phyloP scores from a whole-genome alignment of 2,113 vertebrate species.

The Dissostichus mawsoni region DNA sequence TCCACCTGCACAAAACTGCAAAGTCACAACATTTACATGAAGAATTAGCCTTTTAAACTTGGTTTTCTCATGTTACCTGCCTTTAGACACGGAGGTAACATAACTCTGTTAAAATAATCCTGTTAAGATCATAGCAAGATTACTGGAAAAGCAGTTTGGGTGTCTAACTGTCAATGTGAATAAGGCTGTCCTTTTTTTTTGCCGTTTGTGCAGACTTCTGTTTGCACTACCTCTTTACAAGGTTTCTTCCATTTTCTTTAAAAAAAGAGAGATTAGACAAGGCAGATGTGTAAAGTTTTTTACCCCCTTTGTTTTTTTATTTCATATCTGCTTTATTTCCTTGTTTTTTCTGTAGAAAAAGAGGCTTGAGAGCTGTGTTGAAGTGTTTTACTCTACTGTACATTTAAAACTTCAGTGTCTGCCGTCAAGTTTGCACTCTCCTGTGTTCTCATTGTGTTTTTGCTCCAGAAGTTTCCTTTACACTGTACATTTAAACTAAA shows the following conservation, averaged over 20 bases:
- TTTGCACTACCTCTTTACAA: not conserved
- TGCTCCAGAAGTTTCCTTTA: no score
- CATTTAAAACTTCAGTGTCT: not conserved
- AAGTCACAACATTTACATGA: constrained; percentile 34
- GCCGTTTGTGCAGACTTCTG: constrained; percentile 11
- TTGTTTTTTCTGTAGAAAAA: not conserved
- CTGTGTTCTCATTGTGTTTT: no score
- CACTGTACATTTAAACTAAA: not conserved
- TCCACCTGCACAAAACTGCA: constrained; percentile 20
- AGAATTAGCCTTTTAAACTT: constrained; percentile 34
- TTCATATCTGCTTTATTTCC: not conserved
- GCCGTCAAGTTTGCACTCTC: no score
- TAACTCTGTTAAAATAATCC: constrained; percentile 51
- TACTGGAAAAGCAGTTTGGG: constrained; percentile 27
- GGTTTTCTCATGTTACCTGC: constrained; percentile 46
- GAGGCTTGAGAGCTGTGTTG: not conserved
- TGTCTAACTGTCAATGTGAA: constrained; percentile 30
- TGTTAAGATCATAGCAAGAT: constrained; percentile 38
- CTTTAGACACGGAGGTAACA: constrained; percentile 28
- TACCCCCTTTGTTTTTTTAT: constrained; percentile 5
- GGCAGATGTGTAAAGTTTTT: not conserved
- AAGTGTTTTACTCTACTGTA: not conserved
- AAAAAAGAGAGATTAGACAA: not conserved
- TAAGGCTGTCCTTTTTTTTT: constrained; percentile 25
- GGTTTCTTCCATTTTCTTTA: constrained; percentile 16